Evolutionary conservation across 2,113 vertebrate species (phyloP).

Genomic region (Natator depressus): DNA sequence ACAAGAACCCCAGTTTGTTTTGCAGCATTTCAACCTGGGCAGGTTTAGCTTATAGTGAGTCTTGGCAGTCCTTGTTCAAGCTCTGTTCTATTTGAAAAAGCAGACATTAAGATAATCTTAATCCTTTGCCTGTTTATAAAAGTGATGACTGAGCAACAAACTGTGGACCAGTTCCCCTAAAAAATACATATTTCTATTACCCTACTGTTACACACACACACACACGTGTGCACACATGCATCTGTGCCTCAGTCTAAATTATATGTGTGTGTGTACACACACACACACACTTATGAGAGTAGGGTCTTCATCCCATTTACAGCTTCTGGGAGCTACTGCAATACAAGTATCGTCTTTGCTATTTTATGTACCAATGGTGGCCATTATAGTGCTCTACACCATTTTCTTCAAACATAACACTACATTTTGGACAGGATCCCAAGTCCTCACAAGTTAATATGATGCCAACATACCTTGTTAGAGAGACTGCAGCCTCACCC

Average conservation of each 20-base stretch:
- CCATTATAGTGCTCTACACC: conserved; percentile 19
- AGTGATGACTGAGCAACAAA: background rate
- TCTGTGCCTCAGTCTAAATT: too few relatives aligned
- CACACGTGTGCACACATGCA: background rate
- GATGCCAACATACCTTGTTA: background rate
- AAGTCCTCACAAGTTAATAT: background rate
- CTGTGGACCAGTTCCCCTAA: background rate
- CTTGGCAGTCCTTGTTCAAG: conserved; percentile 36
- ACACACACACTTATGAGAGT: too few relatives aligned
- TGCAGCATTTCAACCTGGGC: conserved; percentile 14
- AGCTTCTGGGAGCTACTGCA: background rate
- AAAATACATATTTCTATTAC: background rate
- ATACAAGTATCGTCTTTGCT: background rate
- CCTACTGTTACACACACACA: background rate
- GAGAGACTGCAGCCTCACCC: conserved; percentile 39
- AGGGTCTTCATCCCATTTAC: background rate
- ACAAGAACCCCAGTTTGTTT: background rate
- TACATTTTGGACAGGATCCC: conserved; percentile 8
- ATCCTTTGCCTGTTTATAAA: background rate
- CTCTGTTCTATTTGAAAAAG: background rate
- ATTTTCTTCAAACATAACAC: background rate
- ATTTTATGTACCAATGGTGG: background rate
- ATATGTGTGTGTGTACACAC: background rate
- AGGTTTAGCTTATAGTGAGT: conserved; percentile 30
- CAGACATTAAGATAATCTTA: background rate